phyloP scores from a whole-genome alignment of 1,140 invertebrate species.

The Drosophila novamexicana region DNA sequence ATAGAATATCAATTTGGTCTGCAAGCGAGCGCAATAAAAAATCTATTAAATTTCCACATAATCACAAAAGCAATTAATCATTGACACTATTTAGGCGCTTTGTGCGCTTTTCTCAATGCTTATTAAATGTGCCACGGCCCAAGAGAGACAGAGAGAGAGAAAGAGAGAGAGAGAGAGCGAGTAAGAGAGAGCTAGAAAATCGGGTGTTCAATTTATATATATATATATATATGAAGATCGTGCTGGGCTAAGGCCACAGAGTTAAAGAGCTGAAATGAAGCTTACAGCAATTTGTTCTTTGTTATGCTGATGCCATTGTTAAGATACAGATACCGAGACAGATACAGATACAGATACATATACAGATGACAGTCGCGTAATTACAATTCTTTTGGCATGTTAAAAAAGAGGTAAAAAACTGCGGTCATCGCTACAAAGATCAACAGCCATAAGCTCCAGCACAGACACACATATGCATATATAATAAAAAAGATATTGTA shows the following conservation, averaged over 20 bases:
- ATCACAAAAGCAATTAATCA: constrained; percentile 83
- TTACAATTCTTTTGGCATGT: constrained; percentile 81
- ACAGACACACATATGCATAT: constrained; percentile 34
- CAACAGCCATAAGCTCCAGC: constrained; percentile 39
- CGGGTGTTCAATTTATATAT: too few species aligned
- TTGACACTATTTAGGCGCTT: constrained; percentile 69
- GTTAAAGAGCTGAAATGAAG: constrained; percentile 33
- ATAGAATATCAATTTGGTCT: constrained; percentile 74
- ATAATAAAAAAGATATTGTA: constrained; percentile 53
- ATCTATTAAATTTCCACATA: constrained; percentile 82
- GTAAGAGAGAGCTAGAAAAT: too few species aligned
- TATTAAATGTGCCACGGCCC: constrained; percentile 34
- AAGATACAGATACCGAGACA: constrained; percentile 30
- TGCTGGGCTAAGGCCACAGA: neutral
- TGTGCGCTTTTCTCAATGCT: constrained; percentile 25
- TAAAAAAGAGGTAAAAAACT: constrained; percentile 38
- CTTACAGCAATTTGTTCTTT: constrained; percentile 72
- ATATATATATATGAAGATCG: neutral
- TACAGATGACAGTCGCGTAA: constrained; percentile 63
- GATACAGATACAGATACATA: constrained; percentile 51
- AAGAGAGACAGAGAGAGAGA: neutral
- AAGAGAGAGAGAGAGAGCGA: neutral
- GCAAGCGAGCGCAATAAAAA: constrained; percentile 58
- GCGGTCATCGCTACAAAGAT: constrained; percentile 75
- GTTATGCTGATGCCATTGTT: constrained; percentile 79